Evolutionary conservation across 2,113 vertebrate species (phyloP).

Genomic region (Catharus bicknelli): DNA sequence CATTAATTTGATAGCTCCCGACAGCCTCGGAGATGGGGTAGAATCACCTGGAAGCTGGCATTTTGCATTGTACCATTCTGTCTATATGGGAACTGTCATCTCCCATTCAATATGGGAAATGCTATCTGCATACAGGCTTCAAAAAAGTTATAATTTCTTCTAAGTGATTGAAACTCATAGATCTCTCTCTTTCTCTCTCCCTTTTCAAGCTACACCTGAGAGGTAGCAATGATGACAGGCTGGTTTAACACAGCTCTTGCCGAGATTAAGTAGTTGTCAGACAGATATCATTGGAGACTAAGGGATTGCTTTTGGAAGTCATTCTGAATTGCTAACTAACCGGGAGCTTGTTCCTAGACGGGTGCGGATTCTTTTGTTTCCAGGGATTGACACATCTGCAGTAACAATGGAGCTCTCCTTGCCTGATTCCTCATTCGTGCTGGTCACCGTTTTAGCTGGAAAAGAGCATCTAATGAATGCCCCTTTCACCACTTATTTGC

Average conservation of each 20-base stretch:
- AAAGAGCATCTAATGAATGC: slow-evolving; percentile 11
- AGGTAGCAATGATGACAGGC: slow-evolving; percentile 72
- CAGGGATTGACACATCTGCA: slow-evolving; percentile 43
- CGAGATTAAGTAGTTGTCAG: slow-evolving; percentile 83
- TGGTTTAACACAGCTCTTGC: slow-evolving; percentile 78
- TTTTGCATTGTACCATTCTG: slow-evolving; percentile 59
- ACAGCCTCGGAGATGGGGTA: slow-evolving; percentile 45
- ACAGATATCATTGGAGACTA: slow-evolving; percentile 76
- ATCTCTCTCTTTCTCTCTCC: slow-evolving; percentile 62
- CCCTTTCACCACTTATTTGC: background rate
- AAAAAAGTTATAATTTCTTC: slow-evolving; percentile 74
- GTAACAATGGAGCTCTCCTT: slow-evolving; percentile 23
- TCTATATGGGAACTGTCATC: slow-evolving; percentile 69
- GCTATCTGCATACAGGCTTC: slow-evolving; percentile 59
- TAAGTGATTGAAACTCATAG: slow-evolving; percentile 65
- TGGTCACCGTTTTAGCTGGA: background rate
- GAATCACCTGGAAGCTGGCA: slow-evolving; percentile 65
- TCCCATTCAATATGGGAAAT: slow-evolving; percentile 66
- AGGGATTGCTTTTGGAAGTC: slow-evolving; percentile 77
- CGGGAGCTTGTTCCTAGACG: slow-evolving; percentile 43
- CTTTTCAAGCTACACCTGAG: slow-evolving; percentile 69
- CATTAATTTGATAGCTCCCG: slow-evolving; percentile 68
- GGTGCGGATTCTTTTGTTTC: slow-evolving; percentile 51
- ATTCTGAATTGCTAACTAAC: slow-evolving; percentile 79
- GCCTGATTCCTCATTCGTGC: background rate